Percentiles rank a stretch among this genome's conserved stretches.
phyloP scores from a whole-genome alignment of 92 coral and sea anemone genomes.

The Chrysogorgia sp. region DNA sequence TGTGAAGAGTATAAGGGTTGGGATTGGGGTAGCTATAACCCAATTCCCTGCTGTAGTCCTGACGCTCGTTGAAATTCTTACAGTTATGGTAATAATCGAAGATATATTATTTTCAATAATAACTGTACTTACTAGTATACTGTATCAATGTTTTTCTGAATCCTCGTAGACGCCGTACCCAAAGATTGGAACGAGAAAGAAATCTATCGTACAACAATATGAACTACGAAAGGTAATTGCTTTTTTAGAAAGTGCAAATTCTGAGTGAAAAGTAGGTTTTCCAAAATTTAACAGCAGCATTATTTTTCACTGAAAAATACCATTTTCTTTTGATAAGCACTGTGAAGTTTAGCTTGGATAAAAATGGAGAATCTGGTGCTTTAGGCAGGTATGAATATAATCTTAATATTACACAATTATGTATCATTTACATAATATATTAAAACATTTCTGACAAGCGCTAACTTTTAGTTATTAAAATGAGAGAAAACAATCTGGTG shows the following conservation, averaged over 20 bases:
- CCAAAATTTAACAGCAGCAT: too few relatives aligned
- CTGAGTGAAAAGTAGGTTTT: too few relatives aligned
- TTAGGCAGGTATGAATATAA: conserved; percentile 1
- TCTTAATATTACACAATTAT: background rate
- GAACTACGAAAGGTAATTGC: conserved; percentile 39
- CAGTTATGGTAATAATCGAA: too few relatives aligned
- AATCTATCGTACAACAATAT: conserved; percentile 34
- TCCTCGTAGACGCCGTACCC: conserved; percentile 20
- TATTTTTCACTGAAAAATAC: background rate
- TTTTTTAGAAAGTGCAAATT: background rate
- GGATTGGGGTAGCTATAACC: too few relatives aligned
- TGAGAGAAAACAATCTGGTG: background rate
- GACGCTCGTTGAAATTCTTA: too few relatives aligned
- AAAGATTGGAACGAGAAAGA: conserved; percentile 26
- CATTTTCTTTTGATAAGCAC: background rate
- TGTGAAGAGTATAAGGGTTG: too few relatives aligned
- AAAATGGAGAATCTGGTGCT: background rate
- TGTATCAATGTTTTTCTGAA: background rate
- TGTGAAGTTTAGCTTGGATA: conserved; percentile 25
- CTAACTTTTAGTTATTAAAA: background rate
- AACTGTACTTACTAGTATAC: too few relatives aligned
- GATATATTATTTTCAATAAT: too few relatives aligned
- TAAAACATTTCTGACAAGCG: background rate
- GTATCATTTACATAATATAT: background rate
- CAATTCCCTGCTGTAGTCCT: too few relatives aligned